Conservation (phyloP, 2,797 vertebrate species). For the Dermochelys coriacea region DNA sequence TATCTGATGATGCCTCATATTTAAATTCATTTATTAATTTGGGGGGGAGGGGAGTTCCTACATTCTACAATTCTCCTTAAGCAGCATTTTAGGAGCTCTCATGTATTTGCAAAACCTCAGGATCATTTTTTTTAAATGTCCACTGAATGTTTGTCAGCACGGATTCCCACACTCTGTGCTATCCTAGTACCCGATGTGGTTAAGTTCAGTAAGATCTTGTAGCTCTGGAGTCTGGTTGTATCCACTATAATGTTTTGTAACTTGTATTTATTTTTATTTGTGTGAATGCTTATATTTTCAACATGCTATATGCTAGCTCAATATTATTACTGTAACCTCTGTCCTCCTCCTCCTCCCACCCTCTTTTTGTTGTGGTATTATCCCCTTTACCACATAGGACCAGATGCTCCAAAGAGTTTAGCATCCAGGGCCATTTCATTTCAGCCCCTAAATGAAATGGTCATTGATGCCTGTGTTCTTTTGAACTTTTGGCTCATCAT, state of each 20-base stretch:
- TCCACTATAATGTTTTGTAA: background rate
- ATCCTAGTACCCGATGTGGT: background rate
- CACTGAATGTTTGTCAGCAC: background rate
- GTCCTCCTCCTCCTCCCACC: background rate
- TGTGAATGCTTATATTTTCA: background rate
- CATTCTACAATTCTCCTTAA: background rate
- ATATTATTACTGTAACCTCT: background rate
- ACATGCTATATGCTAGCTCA: background rate
- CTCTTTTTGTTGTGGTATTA: background rate
- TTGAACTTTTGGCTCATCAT: background rate
- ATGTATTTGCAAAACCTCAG: background rate
- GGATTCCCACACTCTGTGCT: background rate
- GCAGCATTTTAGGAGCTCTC: background rate
- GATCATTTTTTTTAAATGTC: background rate
- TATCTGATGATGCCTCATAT: fast-evolving
- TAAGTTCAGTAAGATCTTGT: background rate
- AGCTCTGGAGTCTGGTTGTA: background rate
- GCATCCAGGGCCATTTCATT: background rate
- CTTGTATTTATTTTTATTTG: background rate
- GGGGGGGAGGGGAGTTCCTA: too few relatives aligned
- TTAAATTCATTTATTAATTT: background rate
- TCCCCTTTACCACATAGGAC: background rate
- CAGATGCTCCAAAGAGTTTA: background rate
- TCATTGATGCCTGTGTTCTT: background rate
- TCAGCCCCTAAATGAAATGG: background rate